Evolutionary conservation across 53 echinoderm and acorn worm species (phyloP).

Genomic region (Crossaster papposus): DNA sequence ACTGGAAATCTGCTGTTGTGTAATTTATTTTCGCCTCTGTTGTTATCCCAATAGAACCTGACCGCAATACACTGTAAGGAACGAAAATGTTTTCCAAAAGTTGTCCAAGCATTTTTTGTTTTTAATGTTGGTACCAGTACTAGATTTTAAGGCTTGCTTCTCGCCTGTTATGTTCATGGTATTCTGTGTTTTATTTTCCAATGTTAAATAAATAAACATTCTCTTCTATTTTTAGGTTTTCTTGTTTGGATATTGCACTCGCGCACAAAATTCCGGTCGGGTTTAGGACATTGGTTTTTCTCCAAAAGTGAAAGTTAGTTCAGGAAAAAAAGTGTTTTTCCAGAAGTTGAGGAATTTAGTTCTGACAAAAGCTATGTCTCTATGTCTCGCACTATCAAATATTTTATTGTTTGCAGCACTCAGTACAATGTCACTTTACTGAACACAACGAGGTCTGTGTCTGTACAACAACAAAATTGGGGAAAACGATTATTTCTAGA

Average conservation of each 20-base stretch:
- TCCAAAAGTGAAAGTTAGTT: no score
- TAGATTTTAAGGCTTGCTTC: constrained; percentile 8
- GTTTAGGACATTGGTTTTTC: background rate
- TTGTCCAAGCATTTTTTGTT: constrained; percentile 12
- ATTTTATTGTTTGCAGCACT: no score
- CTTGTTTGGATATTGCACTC: background rate
- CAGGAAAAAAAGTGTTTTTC: no score
- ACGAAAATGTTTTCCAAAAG: constrained; percentile 34
- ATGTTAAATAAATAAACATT: background rate
- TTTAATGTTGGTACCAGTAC: background rate
- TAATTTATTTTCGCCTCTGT: background rate
- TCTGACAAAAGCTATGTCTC: no score
- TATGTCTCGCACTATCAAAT: no score
- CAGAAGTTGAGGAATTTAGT: no score
- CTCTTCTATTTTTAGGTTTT: background rate
- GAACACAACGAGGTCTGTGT: no score
- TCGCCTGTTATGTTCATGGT: background rate
- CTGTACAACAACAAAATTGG: no score
- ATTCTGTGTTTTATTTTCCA: background rate
- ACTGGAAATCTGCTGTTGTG: background rate
- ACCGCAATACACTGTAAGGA: background rate
- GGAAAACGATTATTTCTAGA: no score
- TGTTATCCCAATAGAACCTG: background rate
- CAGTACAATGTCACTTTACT: no score
- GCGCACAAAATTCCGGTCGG: background rate